phyloP scores from a whole-genome alignment of 1,140 invertebrate species.

The Aphelenchoides fujianensis region DNA sequence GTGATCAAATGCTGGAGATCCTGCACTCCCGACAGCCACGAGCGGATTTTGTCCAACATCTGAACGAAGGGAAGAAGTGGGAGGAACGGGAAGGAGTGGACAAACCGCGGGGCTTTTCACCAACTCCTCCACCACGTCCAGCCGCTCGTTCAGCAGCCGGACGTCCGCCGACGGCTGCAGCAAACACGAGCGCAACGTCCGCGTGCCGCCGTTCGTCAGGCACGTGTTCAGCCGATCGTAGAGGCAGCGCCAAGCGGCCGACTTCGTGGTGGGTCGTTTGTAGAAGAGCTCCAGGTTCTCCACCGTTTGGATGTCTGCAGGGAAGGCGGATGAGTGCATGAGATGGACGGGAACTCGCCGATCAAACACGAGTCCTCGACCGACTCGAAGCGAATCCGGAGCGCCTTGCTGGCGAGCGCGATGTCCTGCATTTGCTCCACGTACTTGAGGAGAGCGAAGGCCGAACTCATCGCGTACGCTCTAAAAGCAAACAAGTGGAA shows the following conservation, averaged over 20 bases:
- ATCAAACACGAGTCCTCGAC: slow-evolving; percentile 80
- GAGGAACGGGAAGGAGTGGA: slow-evolving; percentile 6
- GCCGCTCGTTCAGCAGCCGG: slow-evolving; percentile 27
- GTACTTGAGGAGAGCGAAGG: slow-evolving; percentile 77
- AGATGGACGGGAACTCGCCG: slow-evolving; percentile 69
- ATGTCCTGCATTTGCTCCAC: slow-evolving; percentile 72
- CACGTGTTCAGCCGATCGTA: slow-evolving; percentile 76
- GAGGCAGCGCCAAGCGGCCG: slow-evolving; percentile 65
- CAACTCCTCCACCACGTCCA: slow-evolving; percentile 48
- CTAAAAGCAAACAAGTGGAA: too few relatives aligned
- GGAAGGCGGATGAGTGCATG: slow-evolving; percentile 29
- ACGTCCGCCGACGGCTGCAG: slow-evolving; percentile 40
- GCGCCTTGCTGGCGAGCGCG: slow-evolving; percentile 73
- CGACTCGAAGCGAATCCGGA: slow-evolving; percentile 77
- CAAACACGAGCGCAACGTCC: slow-evolving; percentile 70
- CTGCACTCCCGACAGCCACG: slow-evolving; percentile 27
- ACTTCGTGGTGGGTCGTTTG: slow-evolving; percentile 31
- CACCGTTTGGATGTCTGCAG: slow-evolving; percentile 65
- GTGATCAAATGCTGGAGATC: slow-evolving; percentile 46
- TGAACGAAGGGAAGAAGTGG: slow-evolving; percentile 22
- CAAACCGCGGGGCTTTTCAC: slow-evolving; percentile 43
- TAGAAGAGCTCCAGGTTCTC: slow-evolving; percentile 65
- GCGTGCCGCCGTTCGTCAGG: slow-evolving; percentile 73
- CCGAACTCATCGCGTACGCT: slow-evolving; percentile 77
- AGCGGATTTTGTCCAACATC: slow-evolving; percentile 36